Evolutionary conservation across 2,888 invertebrate species (phyloP).

Genomic region (Microctonus brassicae): DNA sequence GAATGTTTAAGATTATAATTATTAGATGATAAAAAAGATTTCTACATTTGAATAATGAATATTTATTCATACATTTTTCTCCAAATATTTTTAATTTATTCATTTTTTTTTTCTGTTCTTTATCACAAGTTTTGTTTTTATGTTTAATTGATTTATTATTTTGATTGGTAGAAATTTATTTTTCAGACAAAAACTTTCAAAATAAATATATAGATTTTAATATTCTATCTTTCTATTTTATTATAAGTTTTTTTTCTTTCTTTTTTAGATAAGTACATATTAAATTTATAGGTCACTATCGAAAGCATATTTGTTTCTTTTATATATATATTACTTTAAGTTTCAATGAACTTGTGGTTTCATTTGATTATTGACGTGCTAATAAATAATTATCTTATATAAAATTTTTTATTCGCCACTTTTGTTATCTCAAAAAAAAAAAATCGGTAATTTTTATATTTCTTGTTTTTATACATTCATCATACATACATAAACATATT

Average conservation of each 20-base stretch:
- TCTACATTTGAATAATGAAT: background rate
- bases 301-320: slow-evolving; percentile 12
- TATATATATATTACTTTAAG: background rate
- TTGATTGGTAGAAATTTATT: background rate
- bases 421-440: slow-evolving; percentile 19
- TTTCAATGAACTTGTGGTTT: slow-evolving; percentile 19
- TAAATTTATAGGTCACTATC: slow-evolving; percentile 27
- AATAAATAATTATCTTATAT: slow-evolving; percentile 27
- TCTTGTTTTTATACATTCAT: background rate
- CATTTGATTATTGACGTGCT: slow-evolving; percentile 28
- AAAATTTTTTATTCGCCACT: background rate
- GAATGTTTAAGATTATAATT: background rate
- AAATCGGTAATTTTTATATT: background rate
- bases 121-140: no score
- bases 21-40: slow-evolving; percentile 1
- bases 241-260: background rate
- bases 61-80: background rate
- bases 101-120: no score
- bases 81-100: background rate
- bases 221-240: background rate
- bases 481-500: background rate
- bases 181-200: background rate
- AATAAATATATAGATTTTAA: background rate
- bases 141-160: no score
- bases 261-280: background rate